Percentiles rank a stretch among this genome's conserved stretches.
phyloP scores from a whole-genome alignment of 1,140 invertebrate species.

The Kradibia gibbosae region DNA sequence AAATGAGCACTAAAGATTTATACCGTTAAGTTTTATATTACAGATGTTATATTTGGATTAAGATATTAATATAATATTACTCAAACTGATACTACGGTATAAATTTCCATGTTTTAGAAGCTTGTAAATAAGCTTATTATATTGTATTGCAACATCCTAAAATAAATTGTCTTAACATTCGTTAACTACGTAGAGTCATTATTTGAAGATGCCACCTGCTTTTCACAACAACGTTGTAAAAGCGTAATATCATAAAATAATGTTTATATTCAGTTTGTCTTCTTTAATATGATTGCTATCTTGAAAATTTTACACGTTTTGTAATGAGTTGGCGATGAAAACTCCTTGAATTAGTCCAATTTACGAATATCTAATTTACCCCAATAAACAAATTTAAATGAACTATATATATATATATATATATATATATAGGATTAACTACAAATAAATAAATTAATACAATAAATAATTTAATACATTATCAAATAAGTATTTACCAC shows the following conservation, averaged over 20 bases:
- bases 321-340: slow-evolving; percentile 8
- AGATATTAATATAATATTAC: background rate
- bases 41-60: background rate
- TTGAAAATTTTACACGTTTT: background rate
- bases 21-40: background rate
- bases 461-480: background rate
- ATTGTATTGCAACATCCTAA: background rate
- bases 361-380: background rate
- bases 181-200: slow-evolving; percentile 13
- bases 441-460: background rate
- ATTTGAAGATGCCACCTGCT: background rate
- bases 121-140: background rate
- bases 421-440: too few species aligned
- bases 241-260: slow-evolving; percentile 23
- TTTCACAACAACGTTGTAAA: slow-evolving; percentile 9
- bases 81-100: background rate
- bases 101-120: background rate
- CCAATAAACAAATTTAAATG: background rate
- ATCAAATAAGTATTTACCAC: too few species aligned
- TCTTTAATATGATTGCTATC: background rate
- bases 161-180: slow-evolving; percentile 14
- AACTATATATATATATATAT: too few species aligned
- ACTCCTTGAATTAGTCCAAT: background rate
- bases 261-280: slow-evolving; percentile 30
- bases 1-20: too few species aligned